These are phyloP conservation scores for Encarsia formosa DNA, from an alignment of 2,888 invertebrate genomes.

Conservation along the genomic window DNA sequence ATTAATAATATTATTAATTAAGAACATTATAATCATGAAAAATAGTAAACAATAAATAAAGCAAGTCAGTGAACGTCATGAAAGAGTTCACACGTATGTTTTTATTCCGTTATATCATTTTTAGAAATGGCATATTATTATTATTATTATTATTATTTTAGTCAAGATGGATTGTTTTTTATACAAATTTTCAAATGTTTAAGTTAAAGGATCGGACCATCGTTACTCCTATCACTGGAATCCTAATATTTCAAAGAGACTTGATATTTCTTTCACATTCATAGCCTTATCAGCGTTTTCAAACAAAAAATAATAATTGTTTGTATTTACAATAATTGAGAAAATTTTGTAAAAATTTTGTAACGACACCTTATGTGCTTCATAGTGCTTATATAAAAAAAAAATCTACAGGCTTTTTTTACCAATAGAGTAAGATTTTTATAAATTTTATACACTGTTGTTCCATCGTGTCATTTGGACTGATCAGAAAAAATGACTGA, in stretches of 20 bases:
- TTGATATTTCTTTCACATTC: neutral
- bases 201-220: constrained; percentile 42
- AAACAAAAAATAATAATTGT: constrained; percentile 6
- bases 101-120: constrained; percentile 37
- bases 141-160: too few relatives aligned
- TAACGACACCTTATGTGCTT: too few relatives aligned
- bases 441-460: constrained; percentile 12
- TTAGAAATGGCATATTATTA: constrained; percentile 33
- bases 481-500: constrained; percentile 1
- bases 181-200: constrained; percentile 36
- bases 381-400: neutral
- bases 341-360: neutral
- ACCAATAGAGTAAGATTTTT: constrained; percentile 13
- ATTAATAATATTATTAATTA: too few relatives aligned
- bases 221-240: constrained; percentile 31
- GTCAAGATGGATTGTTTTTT: constrained; percentile 41
- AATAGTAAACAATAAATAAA: constrained; percentile 11
- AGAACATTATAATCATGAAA: constrained; percentile 19
- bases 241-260: neutral
- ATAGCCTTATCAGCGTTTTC: constrained; percentile 10
- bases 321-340: neutral
- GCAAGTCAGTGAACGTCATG: constrained; percentile 24
- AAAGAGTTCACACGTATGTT: constrained; percentile 30
- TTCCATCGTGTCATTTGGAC: too few relatives aligned
- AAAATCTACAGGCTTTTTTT: constrained; percentile 5